Conservation (phyloP, 2,113 vertebrate genomes). For the Apodemus sylvaticus region DNA sequence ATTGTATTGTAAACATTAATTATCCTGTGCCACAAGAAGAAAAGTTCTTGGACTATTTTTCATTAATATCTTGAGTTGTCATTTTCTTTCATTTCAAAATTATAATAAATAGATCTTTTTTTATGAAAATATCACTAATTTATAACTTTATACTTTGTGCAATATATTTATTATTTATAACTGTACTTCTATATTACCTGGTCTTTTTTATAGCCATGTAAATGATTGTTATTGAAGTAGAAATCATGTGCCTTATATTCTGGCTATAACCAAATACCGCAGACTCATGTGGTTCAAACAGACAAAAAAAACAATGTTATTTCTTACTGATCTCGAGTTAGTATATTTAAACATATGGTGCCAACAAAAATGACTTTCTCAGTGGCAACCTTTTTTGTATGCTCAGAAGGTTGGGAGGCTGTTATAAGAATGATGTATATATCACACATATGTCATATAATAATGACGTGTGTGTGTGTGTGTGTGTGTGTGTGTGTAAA, state of each 20-base stretch:
- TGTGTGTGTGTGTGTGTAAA: too few relatives aligned
- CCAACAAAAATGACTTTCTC: background rate
- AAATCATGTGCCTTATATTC: constrained; percentile 21
- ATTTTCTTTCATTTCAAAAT: constrained; percentile 23
- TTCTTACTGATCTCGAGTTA: background rate
- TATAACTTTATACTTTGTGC: background rate
- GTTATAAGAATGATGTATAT: background rate
- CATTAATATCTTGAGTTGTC: constrained; percentile 52
- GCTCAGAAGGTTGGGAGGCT: background rate
- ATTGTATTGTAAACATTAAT: constrained; percentile 37
- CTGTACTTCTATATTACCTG: background rate
- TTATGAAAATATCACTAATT: background rate
- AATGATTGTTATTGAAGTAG: constrained; percentile 1
- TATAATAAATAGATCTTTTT: background rate
- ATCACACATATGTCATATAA: too few relatives aligned
- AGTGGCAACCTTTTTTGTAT: background rate
- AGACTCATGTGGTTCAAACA: background rate
- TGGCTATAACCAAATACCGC: background rate
- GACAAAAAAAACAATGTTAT: background rate
- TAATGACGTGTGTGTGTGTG: too few relatives aligned
- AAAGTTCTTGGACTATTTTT: constrained; percentile 75
- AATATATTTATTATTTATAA: constrained; percentile 28
- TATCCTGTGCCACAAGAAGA: constrained; percentile 43
- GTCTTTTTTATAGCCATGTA: background rate
- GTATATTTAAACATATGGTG: background rate